Conservation (phyloP, 2,113 vertebrate genomes). For the Passer montanus region DNA sequence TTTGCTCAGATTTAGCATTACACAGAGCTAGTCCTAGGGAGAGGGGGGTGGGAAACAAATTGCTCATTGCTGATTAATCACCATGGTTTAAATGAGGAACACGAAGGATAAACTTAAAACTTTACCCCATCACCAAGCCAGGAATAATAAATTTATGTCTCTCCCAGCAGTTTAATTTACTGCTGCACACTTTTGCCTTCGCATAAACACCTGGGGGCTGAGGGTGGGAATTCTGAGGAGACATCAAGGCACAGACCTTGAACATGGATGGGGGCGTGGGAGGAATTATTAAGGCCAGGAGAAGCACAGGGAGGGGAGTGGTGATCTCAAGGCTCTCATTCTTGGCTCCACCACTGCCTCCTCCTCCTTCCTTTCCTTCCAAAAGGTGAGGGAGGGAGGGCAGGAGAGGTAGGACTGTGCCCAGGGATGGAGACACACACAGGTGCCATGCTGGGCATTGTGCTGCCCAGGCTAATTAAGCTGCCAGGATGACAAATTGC, state of each 20-base stretch:
- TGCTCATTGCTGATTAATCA: background rate
- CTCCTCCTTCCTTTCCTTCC: background rate
- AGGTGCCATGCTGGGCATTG: background rate
- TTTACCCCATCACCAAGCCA: background rate
- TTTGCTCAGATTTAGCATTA: background rate
- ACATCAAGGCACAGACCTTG: background rate
- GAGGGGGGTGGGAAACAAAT: background rate
- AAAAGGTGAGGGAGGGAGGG: background rate
- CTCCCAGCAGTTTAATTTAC: background rate
- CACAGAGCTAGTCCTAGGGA: background rate
- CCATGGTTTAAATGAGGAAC: background rate
- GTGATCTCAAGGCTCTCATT: background rate
- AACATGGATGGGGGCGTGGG: background rate
- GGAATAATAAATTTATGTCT: background rate
- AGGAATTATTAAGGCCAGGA: background rate
- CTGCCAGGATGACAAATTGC: background rate
- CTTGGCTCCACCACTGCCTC: background rate
- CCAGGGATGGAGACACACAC: background rate
- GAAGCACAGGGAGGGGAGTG: background rate
- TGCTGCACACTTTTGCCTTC: background rate
- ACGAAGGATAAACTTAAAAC: background rate
- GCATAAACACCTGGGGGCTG: background rate
- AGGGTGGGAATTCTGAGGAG: background rate
- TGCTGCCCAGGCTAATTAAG: background rate
- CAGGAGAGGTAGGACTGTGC: background rate